Percentiles rank a stretch among this genome's conserved stretches.
phyloP scores from a whole-genome alignment of 2,888 invertebrate genomes.

The Drosophila bunnanda region DNA sequence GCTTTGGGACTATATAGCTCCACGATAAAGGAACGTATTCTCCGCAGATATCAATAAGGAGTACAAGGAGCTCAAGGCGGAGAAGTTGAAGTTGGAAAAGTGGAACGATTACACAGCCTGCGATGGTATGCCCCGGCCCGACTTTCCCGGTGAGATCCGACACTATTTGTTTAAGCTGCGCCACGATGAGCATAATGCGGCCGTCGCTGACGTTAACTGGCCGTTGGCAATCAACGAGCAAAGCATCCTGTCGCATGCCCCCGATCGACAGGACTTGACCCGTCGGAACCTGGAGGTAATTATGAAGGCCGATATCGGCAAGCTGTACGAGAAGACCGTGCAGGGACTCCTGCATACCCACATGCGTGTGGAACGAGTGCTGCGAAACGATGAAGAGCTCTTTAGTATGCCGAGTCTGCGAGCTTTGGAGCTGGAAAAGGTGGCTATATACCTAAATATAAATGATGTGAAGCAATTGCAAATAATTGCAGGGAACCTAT shows the following conservation, averaged over 20 bases:
- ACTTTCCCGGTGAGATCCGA: slow-evolving; percentile 67
- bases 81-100: slow-evolving; percentile 27
- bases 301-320: slow-evolving; percentile 60
- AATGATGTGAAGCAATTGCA: neutral
- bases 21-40: neutral
- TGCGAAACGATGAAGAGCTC: slow-evolving; percentile 46
- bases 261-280: slow-evolving; percentile 65
- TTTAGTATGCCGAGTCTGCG: slow-evolving; percentile 5
- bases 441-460: slow-evolving; percentile 3
- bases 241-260: slow-evolving; percentile 74
- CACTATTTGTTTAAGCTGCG: slow-evolving; percentile 58
- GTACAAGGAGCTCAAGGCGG: slow-evolving; percentile 28
- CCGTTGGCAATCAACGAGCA: slow-evolving; percentile 69
- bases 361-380: slow-evolving; percentile 39
- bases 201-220: slow-evolving; percentile 64
- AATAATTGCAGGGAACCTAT: too few relatives aligned
- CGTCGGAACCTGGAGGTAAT: slow-evolving; percentile 41
- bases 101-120: slow-evolving; percentile 78
- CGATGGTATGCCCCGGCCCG: slow-evolving; percentile 69
- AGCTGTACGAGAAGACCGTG: slow-evolving; percentile 61
- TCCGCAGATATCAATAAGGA: slow-evolving; percentile 54
- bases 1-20: too few relatives aligned
- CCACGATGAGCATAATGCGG: slow-evolving; percentile 49
- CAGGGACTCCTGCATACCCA: slow-evolving; percentile 45
- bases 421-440: slow-evolving; percentile 46